Conservation (phyloP, 2,113 vertebrate genomes). For the Hydrochoerus hydrochaeris region DNA sequence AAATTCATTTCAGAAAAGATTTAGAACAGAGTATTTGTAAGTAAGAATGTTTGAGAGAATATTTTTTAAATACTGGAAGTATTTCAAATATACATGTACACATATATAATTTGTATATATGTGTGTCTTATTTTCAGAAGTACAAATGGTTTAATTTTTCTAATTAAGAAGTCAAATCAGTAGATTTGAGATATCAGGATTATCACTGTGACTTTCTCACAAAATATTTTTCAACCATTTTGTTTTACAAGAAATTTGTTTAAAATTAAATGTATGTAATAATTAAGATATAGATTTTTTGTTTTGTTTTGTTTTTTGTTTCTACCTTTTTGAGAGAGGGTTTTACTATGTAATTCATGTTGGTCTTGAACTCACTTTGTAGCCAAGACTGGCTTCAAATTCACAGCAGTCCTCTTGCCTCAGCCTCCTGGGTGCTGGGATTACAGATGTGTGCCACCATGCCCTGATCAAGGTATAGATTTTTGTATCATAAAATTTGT, state of each 20-base stretch:
- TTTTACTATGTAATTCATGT: not conserved
- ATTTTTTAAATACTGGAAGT: slow-evolving; percentile 21
- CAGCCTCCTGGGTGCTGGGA: not conserved
- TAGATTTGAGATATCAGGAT: not conserved
- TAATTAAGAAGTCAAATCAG: slow-evolving; percentile 26
- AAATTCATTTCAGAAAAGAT: slow-evolving; percentile 56
- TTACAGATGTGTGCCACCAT: not conserved
- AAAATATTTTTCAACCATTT: not conserved
- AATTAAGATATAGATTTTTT: not conserved
- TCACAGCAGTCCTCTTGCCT: not conserved
- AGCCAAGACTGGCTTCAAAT: not conserved
- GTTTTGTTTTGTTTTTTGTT: not conserved
- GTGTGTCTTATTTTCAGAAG: not conserved
- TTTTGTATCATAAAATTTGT: slow-evolving; percentile 24
- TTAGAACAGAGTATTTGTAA: not conserved
- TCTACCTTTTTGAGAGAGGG: not conserved
- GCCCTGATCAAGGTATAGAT: not conserved
- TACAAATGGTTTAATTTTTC: slow-evolving; percentile 19
- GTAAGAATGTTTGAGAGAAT: not conserved
- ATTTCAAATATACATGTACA: not conserved
- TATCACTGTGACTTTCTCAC: not conserved
- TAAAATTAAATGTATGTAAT: not conserved
- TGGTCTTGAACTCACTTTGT: not conserved
- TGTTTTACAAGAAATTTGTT: slow-evolving; percentile 6
- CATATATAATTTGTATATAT: not conserved